phyloP scores from a whole-genome alignment of 2,888 invertebrate genomes.

The Lycaena phlaeas region DNA sequence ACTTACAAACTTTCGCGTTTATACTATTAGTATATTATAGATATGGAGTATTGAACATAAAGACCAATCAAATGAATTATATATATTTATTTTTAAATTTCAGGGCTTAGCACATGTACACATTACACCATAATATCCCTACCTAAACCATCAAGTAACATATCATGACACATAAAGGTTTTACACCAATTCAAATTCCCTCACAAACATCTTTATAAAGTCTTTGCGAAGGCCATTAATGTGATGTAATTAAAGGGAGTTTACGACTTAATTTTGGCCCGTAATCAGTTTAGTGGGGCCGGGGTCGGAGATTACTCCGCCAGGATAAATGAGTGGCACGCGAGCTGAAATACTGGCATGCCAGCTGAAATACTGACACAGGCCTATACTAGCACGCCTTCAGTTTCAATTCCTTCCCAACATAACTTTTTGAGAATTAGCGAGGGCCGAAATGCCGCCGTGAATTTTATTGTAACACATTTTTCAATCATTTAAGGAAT shows the following conservation, averaged over 20 bases:
- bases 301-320: constrained; percentile 45
- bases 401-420: constrained; percentile 24
- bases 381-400: constrained; percentile 21
- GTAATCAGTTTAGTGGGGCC: constrained; percentile 62
- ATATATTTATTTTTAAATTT: too few relatives aligned
- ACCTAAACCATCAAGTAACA: too few relatives aligned
- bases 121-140: too few relatives aligned
- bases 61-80: too few relatives aligned
- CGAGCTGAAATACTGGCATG: constrained; percentile 24
- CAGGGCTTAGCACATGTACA: too few relatives aligned
- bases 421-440: constrained; percentile 24
- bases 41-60: too few relatives aligned
- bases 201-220: constrained; percentile 8
- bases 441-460: constrained; percentile 8
- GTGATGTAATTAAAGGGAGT: constrained; percentile 58
- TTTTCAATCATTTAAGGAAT: constrained; percentile 20
- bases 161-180: too few relatives aligned
- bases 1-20: too few relatives aligned
- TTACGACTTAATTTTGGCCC: constrained; percentile 68
- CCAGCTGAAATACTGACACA: constrained; percentile 22
- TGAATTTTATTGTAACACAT: constrained; percentile 20
- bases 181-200: constrained; percentile 3
- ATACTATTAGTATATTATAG: too few relatives aligned
- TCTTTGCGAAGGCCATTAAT: constrained; percentile 30
- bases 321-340: constrained; percentile 47